Evolutionary conservation across 2,888 invertebrate species (phyloP), one percentile per base, ranked within the genome.

Genomic region (Acanthosepion lycidas): DNA sequence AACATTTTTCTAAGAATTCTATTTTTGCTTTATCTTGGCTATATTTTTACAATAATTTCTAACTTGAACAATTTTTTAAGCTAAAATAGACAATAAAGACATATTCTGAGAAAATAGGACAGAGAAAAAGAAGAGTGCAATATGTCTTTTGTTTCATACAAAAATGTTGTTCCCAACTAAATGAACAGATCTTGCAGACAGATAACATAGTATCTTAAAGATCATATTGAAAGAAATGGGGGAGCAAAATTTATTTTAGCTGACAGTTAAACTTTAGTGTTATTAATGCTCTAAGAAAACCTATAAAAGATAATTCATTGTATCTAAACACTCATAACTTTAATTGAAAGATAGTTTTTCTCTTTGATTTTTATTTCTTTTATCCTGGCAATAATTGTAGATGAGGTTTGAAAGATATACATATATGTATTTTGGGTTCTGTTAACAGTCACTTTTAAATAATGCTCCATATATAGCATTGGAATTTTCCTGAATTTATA

Each of bases 21-120:
- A 78, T 78, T 78, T 78, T 78, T 78, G 78, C 78, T 78, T 78
- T n/a, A 78, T 78, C 78, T n/a, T 78, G 78, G 78, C n/a, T 78
- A 78, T 78, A 78, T 78, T 78, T 78, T 78, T 78, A 78, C n/a
- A 33, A 78, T 78, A 78, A 78, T 78, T 78, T 78, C 78, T 33
- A n/a, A 78, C 78, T 78, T 15, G n/a, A 78, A 78, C 78, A 33
- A n/a, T 78, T 78, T 78, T n/a, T 78, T n/a, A 78, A 33, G n/a
- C n/a, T 78, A 78, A 78, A 78, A 78, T 78, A 78, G 78, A 78
- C 78, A 78, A 78, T n/a, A n/a, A 78, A 78, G n/a, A 78, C n/a
- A 78, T 78, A 78, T 78, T 78, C 78, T 15, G 23, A 78, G n/a
- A 78, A 78, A 78, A 78, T n/a, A 78, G n/a, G n/a, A 78, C 15